Evolutionary conservation across 2,113 vertebrate genomes (phyloP), one percentile per base, ranked within the genome.

Genomic region (human (Homo sapiens)): DNA sequence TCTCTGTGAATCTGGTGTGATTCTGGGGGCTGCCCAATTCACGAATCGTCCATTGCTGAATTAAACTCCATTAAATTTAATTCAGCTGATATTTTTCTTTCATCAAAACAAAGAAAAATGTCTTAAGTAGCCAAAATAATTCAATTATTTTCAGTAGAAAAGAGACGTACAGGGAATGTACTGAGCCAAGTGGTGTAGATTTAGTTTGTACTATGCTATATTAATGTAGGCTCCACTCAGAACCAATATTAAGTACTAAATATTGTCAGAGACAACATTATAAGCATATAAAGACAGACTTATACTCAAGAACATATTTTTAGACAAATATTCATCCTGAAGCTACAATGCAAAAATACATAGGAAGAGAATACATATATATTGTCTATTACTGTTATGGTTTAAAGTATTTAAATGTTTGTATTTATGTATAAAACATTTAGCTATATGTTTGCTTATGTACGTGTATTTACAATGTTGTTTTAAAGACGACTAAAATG

Each of bases 241-340:
- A 92, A 79, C 22, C 93, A 79, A 79, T n/a, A 76, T 32, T 66
- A 68, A 92, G 90, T 45, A 32, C 16, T 61, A 86, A 95, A 50
- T 79, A 93, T 81, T 95, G 90, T 57, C 13, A n/a, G 22, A 90
- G 88, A 27, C 20, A 80, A 43, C 18, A 88, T 38, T 55, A 7
- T 76, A 89, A 84, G 22, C 45, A 50, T 72, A 84, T 76, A 94
- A 83, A 82, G 78, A 78, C 0, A 96, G 20, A 95, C 4, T 13
- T 84, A 68, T 30, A 85, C 3, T n/a, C 6, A 87, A 94, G 32
- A 0, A 72, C 22, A 43, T 50, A 68, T 40, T 80, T 97, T 80
- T 88, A 96, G 88, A 55, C 20, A 90, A 96, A 81, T 81, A 91
- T 38, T 92, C 16, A 78, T 64, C 32, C 45, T 68, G 64, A 84